These are phyloP conservation scores for Caenorhabditis wallacei DNA, from an alignment of 2,888 invertebrate genomes.

Conservation along the genomic window DNA sequence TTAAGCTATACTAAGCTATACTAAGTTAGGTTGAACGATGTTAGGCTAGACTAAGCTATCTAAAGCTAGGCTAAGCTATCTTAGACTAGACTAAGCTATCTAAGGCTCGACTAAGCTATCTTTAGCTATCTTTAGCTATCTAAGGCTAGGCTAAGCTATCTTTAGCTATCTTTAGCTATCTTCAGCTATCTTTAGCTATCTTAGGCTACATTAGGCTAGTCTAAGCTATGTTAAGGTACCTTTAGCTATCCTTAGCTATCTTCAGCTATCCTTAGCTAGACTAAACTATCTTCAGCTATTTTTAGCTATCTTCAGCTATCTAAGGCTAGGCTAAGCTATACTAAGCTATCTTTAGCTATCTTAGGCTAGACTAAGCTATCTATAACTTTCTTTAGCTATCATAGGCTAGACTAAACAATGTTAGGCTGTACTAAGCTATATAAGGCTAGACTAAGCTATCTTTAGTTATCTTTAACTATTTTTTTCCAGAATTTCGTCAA, in stretches of 20 bases:
- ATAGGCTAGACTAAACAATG: background rate
- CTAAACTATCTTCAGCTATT: background rate
- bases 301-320: background rate
- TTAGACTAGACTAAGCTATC: no score
- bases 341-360: background rate
- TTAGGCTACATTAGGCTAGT: no score
- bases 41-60: background rate
- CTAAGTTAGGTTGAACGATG: background rate
- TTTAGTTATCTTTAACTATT: background rate
- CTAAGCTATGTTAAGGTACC: background rate
- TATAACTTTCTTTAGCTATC: background rate
- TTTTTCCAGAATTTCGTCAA: slow-evolving; percentile 81
- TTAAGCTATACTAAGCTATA: no score
- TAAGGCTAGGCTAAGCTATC: background rate
- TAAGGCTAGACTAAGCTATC: background rate
- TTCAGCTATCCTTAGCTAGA: no score
- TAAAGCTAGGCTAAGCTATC: background rate
- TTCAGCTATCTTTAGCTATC: no score
- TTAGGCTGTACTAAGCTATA: background rate
- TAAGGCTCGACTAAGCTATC: background rate
- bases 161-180: background rate
- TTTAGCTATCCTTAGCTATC: background rate
- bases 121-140: background rate
- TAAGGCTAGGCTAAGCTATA: background rate
- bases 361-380: background rate